These are phyloP conservation scores for Tauraco erythrolophus DNA, from an alignment of 2,113 vertebrate species.

Conservation along the genomic window DNA sequence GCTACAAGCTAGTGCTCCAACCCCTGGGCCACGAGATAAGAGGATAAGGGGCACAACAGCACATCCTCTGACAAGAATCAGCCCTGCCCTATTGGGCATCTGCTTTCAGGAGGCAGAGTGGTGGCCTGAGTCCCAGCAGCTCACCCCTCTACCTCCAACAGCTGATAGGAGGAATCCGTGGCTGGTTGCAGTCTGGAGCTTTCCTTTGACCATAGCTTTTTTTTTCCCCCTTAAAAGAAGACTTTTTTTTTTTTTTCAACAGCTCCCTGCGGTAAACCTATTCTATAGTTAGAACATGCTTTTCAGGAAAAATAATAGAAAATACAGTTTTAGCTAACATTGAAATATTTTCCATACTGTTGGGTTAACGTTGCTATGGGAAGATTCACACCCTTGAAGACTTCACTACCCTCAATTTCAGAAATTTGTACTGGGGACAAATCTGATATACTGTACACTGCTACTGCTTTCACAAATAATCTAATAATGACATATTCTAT, in stretches of 20 bases:
- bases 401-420: background rate
- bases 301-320: background rate
- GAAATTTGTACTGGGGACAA: background rate
- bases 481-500: background rate
- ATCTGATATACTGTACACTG: background rate
- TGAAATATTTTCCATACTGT: background rate
- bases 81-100: background rate
- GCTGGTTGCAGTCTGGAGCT: background rate
- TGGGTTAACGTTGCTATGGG: background rate
- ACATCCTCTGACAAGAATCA: background rate
- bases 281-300: background rate
- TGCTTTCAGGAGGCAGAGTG: background rate
- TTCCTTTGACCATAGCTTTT: background rate
- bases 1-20: background rate
- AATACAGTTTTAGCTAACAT: background rate
- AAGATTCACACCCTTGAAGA: background rate
- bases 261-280: background rate
- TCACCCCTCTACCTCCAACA: background rate
- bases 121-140: background rate
- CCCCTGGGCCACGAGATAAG: fast-evolving
- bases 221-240: background rate
- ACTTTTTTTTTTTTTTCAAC: background rate
- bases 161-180: background rate
- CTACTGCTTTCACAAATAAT: background rate
- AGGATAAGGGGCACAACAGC: background rate